Evolutionary conservation across 92 coral and sea anemone genomes (phyloP), one percentile per base, ranked within the genome.

Genomic region (Epizoanthus scotinus): DNA sequence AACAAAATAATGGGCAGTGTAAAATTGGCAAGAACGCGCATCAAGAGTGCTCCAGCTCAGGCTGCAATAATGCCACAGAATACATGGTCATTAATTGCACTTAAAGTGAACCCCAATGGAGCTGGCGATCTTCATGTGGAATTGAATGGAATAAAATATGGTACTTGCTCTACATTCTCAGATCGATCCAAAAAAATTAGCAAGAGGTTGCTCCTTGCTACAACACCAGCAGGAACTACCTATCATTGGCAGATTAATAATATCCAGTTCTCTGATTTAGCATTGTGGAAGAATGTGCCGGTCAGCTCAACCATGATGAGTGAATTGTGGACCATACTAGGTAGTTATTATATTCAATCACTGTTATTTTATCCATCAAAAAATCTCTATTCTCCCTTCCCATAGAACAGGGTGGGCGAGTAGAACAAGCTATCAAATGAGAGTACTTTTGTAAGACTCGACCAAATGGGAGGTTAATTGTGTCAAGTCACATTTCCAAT

Each of bases 251-350:
- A 19, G 55, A n/a, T 68, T 13, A 29, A n/a, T 68, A 68, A 68
- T 22, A 19, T 68, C 24, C 73, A 68, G 56, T n/a, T 68, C 15
- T 8, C 73, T 36, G 73, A 68, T 29, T 42, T 68, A 68, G 73
- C 73, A 9, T 5, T 68, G 55, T 68, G 73, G 73, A 40, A 34
- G 36, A 7, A 68, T 44, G 73, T 68, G 31, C 24, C 56, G n/a
- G 26, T 53, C 9, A 44, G 27, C 55, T 36, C 73, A 20, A 21
- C 14, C 20, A 44, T 25, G 13, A 68, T 42, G 73, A 68, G 20
- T 27, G 28, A 44, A 14, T 19, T 68, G n/a, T 68, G 29, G 6
- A 17, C 73, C 22, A 42, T 27, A 68, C 36, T 68, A 25, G 73
- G 73, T 68, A 36, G n/a, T 50, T 40, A 20, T 21, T 68, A 68